Conservation (phyloP, 2,888 invertebrate species). For the Macrophya alboannulata region DNA sequence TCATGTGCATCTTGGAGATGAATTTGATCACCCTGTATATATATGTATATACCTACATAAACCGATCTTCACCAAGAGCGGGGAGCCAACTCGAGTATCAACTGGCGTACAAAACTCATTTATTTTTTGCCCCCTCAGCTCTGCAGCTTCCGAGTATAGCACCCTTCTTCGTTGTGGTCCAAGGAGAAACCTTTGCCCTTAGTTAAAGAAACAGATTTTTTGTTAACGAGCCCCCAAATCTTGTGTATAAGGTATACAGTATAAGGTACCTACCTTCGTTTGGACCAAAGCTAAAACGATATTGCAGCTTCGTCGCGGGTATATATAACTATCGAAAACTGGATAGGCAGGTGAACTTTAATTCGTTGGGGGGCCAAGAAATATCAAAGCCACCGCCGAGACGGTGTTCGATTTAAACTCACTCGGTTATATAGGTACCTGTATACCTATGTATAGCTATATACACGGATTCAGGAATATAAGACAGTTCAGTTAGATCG, state of each 20-base stretch:
- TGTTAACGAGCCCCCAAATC: not conserved
- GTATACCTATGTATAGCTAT: not conserved
- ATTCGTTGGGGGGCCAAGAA: slow-evolving; percentile 50
- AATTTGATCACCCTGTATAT: slow-evolving; percentile 18
- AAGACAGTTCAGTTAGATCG: not conserved
- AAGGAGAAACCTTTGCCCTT: slow-evolving; percentile 26
- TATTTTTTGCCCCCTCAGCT: slow-evolving; percentile 59
- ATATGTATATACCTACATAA: not conserved
- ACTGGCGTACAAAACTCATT: slow-evolving; percentile 58
- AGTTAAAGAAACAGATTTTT: slow-evolving; percentile 4
- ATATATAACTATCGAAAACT: slow-evolving; percentile 11
- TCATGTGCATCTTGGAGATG: not conserved
- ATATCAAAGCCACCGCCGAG: slow-evolving; percentile 52
- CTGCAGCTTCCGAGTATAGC: slow-evolving; percentile 48
- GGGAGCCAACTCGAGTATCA: not conserved
- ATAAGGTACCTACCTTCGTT: not conserved
- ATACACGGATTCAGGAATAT: not conserved
- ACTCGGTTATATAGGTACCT: not conserved
- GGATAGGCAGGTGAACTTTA: slow-evolving; percentile 43
- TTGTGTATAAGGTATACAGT: too few species aligned
- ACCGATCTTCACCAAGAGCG: not conserved
- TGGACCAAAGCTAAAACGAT: slow-evolving; percentile 39
- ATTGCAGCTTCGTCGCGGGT: not conserved
- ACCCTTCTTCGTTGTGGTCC: slow-evolving; percentile 61
- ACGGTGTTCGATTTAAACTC: slow-evolving; percentile 13